phyloP scores from a whole-genome alignment of 2,797 vertebrate genomes.

The Falco rusticolus region DNA sequence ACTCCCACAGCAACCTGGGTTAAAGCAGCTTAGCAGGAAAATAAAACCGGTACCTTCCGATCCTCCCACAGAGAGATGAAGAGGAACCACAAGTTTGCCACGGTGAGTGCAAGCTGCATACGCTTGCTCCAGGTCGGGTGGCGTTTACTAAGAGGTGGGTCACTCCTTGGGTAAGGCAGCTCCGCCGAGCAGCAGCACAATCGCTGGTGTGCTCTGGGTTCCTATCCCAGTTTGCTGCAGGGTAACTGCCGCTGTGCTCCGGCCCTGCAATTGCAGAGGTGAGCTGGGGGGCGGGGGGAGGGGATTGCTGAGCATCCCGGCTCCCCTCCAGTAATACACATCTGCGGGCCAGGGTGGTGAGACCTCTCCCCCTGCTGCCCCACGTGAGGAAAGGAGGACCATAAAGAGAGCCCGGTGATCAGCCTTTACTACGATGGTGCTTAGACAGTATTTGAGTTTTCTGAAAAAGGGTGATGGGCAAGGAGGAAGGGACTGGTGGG shows the following conservation, averaged over 20 bases:
- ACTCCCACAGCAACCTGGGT: not conserved
- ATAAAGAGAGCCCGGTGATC: not conserved
- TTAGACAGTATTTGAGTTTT: not conserved
- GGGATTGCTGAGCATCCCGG: too few species aligned
- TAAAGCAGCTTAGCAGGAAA: conserved; percentile 1
- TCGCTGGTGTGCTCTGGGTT: rapidly evolving
- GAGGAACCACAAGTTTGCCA: not conserved
- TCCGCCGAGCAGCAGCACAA: rapidly evolving
- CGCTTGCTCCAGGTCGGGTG: not conserved
- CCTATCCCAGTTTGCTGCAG: not conserved
- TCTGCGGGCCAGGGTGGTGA: rapidly evolving
- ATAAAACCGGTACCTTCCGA: not conserved
- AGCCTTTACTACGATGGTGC: not conserved
- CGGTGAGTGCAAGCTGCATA: not conserved
- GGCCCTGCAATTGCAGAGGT: not conserved
- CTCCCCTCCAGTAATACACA: not conserved
- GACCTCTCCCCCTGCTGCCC: not conserved
- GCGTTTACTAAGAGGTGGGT: not conserved
- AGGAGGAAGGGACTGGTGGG: not conserved
- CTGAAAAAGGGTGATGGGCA: rapidly evolving
- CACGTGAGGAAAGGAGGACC: not conserved
- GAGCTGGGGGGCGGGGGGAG: not conserved
- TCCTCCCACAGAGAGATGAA: not conserved
- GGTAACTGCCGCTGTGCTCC: not conserved
- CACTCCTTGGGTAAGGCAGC: not conserved